Evolutionary conservation across 2,113 vertebrate genomes (phyloP).

Genomic region (Rhinolophus ferrumequinum): DNA sequence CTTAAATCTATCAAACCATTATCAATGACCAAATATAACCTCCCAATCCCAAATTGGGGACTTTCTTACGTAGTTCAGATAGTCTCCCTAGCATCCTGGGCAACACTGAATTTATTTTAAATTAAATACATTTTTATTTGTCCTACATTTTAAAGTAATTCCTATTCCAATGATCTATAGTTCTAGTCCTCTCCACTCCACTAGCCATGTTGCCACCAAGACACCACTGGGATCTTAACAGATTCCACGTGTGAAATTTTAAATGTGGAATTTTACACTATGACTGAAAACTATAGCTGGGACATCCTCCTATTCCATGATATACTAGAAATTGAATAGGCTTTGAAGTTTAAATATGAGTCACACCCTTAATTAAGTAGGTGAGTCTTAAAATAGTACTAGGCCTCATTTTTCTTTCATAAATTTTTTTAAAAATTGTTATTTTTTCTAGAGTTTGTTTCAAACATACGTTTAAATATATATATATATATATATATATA

Average conservation of each 20-base stretch:
- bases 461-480: background rate
- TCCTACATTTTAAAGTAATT: background rate
- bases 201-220: background rate
- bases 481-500: too few species aligned
- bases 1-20: background rate
- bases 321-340: background rate
- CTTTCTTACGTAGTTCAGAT: background rate
- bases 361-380: background rate
- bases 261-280: background rate
- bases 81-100: background rate
- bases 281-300: background rate
- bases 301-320: fast-evolving
- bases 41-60: fast-evolving
- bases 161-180: background rate
- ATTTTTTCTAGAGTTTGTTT: background rate
- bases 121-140: background rate
- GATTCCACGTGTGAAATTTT: background rate
- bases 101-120: background rate
- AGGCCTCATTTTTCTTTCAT: background rate
- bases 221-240: background rate
- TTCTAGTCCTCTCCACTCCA: background rate
- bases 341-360: background rate
- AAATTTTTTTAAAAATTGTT: background rate
- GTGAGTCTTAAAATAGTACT: background rate
- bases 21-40: background rate